Base-by-base conservation (phyloP, 2,113 vertebrate genomes). In the Actinemys pallida region DNA sequence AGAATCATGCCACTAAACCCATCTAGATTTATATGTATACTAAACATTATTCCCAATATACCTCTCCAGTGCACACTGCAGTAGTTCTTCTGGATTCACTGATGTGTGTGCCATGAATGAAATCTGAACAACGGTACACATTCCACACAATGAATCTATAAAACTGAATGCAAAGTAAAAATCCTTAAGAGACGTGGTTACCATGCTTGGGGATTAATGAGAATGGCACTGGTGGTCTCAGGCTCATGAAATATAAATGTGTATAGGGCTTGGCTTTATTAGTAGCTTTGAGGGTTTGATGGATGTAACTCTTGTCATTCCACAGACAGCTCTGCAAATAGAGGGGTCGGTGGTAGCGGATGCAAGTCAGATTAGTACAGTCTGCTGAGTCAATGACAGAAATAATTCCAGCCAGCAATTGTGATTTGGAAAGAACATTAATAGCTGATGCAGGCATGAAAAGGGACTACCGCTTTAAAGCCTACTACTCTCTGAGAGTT, bases 351-450 rank as follows among this genome's bases (percentile, higher is more conserved):
- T 5, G 81, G 20, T 80, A 83, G 90, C 86, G 27, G 45, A 90
- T 87, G 24, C 75, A 75, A 95, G 90, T 93, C 52, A 88, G 90
- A 56, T 89, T 88, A 89, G 35, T 62, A 78, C 56, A 5, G 10
- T 91, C 89, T 94, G 86, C 92, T 82, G 85, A 96, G 91, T 12
- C 57, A 93, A 83, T 45, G 89, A 84, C 24, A 91, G 81, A 95
- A 97, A 72, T 79, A 89, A 95, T 87, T 91, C 57, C n/a, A 79
- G 47, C 50, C 83, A 88, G 59, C 6, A 16, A 54, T 35, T 96
- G 54, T 27, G 25, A 50, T 52, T 42, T 84, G 84, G 10, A 56
- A 93, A 75, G 86, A 95, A 87, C 75, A 89, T 81, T 22, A 89
- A 50, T 35, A 88, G 80, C 45, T 22, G 5, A 91, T 42, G 79